Base-by-base conservation (phyloP, 2,113 vertebrate genomes). In the Brevimyrus niger region DNA sequence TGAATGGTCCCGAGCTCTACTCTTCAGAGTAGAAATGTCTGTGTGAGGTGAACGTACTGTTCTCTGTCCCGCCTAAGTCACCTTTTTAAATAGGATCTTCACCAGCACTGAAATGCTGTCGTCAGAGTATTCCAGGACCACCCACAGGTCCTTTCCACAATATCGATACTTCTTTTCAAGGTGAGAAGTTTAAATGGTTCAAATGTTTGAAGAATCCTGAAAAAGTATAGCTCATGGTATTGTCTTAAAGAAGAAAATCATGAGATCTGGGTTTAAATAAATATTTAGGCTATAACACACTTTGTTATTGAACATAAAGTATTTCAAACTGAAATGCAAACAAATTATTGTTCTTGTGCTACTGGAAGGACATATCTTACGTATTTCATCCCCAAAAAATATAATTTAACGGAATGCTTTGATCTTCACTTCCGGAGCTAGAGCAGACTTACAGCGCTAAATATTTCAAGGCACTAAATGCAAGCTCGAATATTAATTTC, bases 381-480 rank as follows among this genome's bases (percentile, higher is more conserved):
- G 5, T n/a, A 87, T 38, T 44, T 2, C 7, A 15, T 65, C 55
- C 55, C 46, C 35, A 87, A 21, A 17, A 53, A 53, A 87, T 44
- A 65, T 17, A 44, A 35, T 87, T 51, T 31, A 50, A 46, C 8
- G 7, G 87, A 87, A 87, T 44, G 87, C 87, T 87, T 87, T 87
- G 87, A 87, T 87, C 87, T 61, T 87, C 87, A 13, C 51, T 87
- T 58, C 53, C 4, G 9, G 8, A 61, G 55, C 87, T 46, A 17
- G 31, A 87, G 38, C 10, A n/a, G 55, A 87, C 85, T n/a, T 23
- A 87, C 48, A 17, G 27, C 10, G 27, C 23, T 35, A 87, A 53
- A 87, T 87, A 87, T 87, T 51, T 53, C 10, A 50, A 51, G 85
- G 85, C 50, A 87, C 85, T 13, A 87, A 87, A 87, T 50, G 50